These are phyloP conservation scores for Delia radicum DNA, from an alignment of 1,140 invertebrate genomes.

Conservation along the genomic window DNA sequence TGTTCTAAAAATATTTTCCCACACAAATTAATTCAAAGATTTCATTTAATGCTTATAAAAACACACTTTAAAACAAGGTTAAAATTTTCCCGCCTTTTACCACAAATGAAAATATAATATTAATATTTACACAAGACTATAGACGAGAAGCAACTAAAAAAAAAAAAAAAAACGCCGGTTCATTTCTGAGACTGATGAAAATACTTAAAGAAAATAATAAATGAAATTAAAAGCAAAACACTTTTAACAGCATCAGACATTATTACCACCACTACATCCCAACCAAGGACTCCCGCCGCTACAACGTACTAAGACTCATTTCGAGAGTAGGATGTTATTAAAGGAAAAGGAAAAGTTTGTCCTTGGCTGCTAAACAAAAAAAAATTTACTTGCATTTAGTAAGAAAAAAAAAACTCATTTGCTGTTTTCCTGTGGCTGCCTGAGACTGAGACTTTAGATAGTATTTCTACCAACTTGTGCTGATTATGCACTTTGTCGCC, in stretches of 20 bases:
- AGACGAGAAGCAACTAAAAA: background rate
- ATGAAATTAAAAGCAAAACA: conserved; percentile 21
- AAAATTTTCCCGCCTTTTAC: background rate
- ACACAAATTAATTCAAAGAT: too few species aligned
- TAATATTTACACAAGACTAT: background rate
- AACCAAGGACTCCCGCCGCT: background rate
- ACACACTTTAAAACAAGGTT: too few species aligned
- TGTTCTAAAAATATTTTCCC: too few species aligned
- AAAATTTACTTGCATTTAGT: conserved; percentile 6
- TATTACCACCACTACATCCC: background rate
- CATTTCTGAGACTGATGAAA: background rate
- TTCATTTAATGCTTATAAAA: too few species aligned
- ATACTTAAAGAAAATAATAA: conserved; percentile 14
- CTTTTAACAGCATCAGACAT: conserved; percentile 1
- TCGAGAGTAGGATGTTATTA: background rate
- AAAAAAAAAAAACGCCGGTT: background rate
- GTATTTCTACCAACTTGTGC: background rate
- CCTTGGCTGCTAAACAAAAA: background rate
- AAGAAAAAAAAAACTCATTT: background rate
- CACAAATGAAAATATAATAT: too few species aligned
- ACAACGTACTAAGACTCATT: background rate
- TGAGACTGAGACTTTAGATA: background rate
- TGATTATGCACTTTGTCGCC: conserved; percentile 25
- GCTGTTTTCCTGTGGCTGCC: conserved; percentile 3
- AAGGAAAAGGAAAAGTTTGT: conserved; percentile 11